These are phyloP conservation scores for Abscondita cerata DNA, from an alignment of 2,888 invertebrate species.

Conservation along the genomic window DNA sequence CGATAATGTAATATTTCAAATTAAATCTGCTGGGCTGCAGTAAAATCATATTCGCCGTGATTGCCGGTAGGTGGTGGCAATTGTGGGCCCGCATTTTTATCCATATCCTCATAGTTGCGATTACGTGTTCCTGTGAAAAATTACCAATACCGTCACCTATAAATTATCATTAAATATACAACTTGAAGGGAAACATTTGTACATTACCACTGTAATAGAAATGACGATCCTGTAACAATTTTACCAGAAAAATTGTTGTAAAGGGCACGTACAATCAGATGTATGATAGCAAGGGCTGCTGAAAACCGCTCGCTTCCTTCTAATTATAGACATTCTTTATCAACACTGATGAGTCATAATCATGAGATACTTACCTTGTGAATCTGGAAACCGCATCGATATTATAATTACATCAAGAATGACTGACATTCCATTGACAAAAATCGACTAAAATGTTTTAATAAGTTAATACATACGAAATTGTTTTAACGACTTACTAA, in stretches of 20 bases:
- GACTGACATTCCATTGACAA: constrained; percentile 26
- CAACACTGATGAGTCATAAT: constrained; percentile 4
- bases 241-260: constrained; percentile 23
- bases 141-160: constrained; percentile 18
- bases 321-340: constrained; percentile 15
- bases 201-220: neutral
- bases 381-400: constrained; percentile 23
- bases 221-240: constrained; percentile 30
- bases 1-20: too few species aligned
- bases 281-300: constrained; percentile 31
- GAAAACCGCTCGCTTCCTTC: constrained; percentile 30
- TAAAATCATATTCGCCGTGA: constrained; percentile 31
- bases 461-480: neutral
- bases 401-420: constrained; percentile 29
- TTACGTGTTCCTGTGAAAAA: constrained; percentile 26
- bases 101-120: constrained; percentile 33
- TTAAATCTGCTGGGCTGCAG: constrained; percentile 29
- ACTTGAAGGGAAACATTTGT: neutral
- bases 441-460: constrained; percentile 20
- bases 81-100: constrained; percentile 16
- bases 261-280: constrained; percentile 27
- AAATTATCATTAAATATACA: neutral
- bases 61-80: constrained; percentile 7
- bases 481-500: constrained; percentile 17
- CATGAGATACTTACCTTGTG: constrained; percentile 13